Conservation (phyloP, 2,888 invertebrate genomes). For the Eristalis pertinax region DNA sequence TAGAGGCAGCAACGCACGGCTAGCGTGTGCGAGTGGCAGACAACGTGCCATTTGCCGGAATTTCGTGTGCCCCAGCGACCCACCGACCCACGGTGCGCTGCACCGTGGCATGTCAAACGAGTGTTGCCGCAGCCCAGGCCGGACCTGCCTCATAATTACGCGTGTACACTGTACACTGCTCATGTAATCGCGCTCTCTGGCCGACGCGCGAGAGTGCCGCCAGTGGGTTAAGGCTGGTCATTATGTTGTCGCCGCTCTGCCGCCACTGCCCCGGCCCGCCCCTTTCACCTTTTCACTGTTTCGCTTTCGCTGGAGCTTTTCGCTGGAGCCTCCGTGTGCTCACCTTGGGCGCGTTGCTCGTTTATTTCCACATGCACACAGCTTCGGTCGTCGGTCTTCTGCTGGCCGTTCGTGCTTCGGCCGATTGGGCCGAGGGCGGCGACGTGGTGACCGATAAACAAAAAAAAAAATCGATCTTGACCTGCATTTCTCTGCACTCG, state of each 20-base stretch:
- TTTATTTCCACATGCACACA: conserved; percentile 51
- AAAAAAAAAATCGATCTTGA: conserved; percentile 69
- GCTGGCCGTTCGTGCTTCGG: conserved; percentile 53
- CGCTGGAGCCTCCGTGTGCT: conserved; percentile 25
- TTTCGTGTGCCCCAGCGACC: conserved; percentile 8
- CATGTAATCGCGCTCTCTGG: conserved; percentile 45
- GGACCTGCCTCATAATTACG: conserved; percentile 55
- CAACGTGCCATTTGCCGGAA: conserved; percentile 7
- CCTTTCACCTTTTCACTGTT: conserved; percentile 44
- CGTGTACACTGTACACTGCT: conserved; percentile 50
- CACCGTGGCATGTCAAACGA: conserved; percentile 56
- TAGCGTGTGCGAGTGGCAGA: neutral
- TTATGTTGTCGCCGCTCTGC: conserved; percentile 31
- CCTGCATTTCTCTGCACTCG: conserved; percentile 37
- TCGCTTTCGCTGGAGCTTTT: conserved; percentile 4
- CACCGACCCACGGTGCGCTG: neutral
- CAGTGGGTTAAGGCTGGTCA: conserved; percentile 70
- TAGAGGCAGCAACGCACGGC: conserved; percentile 14
- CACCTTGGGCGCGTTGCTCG: conserved; percentile 53
- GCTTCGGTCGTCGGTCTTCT: neutral
- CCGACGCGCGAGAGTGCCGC: conserved; percentile 34
- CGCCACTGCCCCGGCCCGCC: conserved; percentile 31
- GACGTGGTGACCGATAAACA: conserved; percentile 60
- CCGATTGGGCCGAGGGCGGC: conserved; percentile 49
- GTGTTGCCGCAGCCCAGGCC: conserved; percentile 11